phyloP scores from a whole-genome alignment of 2,797 vertebrate genomes.

The Momotus momota region DNA sequence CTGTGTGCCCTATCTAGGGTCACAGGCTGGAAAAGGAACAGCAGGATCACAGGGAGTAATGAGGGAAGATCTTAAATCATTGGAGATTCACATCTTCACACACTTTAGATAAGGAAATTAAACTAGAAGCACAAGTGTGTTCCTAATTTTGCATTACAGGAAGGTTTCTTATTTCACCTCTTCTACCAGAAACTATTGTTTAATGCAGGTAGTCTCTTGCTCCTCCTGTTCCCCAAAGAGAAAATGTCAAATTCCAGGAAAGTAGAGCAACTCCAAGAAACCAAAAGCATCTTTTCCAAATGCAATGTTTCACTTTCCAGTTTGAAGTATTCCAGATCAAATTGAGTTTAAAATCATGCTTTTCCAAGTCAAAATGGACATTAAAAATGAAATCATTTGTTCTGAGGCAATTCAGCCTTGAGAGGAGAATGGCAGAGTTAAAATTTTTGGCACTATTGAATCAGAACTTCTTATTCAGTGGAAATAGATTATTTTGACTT shows the following conservation, averaged over 20 bases:
- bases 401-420: background rate
- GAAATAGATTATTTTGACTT: constrained; percentile 25
- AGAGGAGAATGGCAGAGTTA: background rate
- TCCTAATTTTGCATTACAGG: background rate
- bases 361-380: background rate
- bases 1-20: background rate
- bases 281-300: background rate
- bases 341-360: background rate
- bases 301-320: background rate
- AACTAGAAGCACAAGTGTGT: background rate
- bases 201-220: background rate
- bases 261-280: background rate
- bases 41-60: accelerated
- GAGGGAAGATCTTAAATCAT: background rate
- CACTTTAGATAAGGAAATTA: background rate
- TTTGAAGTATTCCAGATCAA: background rate
- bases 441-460: background rate
- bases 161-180: background rate
- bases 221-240: background rate
- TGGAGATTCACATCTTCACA: background rate
- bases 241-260: background rate
- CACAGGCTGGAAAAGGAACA: background rate
- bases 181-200: background rate
- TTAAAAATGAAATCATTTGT: background rate
- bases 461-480: background rate